Evolutionary conservation across 2,113 vertebrate genomes (phyloP), one percentile per base, ranked within the genome.

Genomic region (Pachycephala philippinensis): DNA sequence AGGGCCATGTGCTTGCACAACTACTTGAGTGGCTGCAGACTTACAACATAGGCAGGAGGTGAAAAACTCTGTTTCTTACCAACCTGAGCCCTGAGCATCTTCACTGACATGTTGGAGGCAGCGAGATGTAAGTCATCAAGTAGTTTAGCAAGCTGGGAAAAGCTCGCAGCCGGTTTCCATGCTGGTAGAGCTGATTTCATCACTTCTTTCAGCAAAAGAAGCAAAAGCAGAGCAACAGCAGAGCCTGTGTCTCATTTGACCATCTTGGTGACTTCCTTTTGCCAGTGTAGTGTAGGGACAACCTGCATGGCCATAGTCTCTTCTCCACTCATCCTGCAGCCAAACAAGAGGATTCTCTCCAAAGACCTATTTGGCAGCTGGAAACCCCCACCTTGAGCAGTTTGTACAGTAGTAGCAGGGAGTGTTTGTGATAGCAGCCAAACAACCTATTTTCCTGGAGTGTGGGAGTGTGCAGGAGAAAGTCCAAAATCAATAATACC

Each of bases 401-500:
- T 69, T 68, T 76, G 63, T 61, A 44, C 59, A 80, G 90, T 8
- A 83, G 79, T 57, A 86, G 63, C 82, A 80, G 39, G 0, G 6
- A 93, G 21, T 44, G 20, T 82, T 63, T 90, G 44, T 44, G 57
- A 68, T 7, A 68, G 37, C 50, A 85, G 75, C 66, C 88, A 61
- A 88, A 69, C 47, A 76, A 72, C 37, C 52, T 15, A 3, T 59
- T 57, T 63, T 81, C 56, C 57, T 84, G 82, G 21, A 35, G 65
- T 1, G 40, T 12, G 5, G 74, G 81, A 78, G 54, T 77, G 53
- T 59, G 47, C 64, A 60, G 91, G 72, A 92, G 39, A 0, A 2
- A 54, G 47, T 71, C 91, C 88, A 96, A 96, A 64, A 42, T 66
- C 88, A 93, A 56, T 84, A 93, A 17, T 31, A 45, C 64, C 65